phyloP scores from a whole-genome alignment of 2,113 vertebrate genomes.

The Pyrgilauda ruficollis region DNA sequence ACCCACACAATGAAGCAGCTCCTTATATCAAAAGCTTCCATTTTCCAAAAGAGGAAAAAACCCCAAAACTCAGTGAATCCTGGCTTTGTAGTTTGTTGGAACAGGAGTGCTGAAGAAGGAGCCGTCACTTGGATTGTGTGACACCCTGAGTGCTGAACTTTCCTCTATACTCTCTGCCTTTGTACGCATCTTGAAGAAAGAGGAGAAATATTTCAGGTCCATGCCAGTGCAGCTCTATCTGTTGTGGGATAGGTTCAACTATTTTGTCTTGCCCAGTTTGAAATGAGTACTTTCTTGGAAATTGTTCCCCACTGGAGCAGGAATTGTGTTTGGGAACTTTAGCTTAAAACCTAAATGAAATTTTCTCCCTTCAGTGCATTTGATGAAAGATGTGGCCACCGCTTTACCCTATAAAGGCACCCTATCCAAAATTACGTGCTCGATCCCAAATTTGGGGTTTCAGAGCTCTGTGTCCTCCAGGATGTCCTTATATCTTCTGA shows the following conservation, averaged over 20 bases:
- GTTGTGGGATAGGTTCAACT: neutral
- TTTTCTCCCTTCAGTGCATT: neutral
- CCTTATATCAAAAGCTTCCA: neutral
- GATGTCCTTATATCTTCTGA: neutral
- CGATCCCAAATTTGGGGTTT: neutral
- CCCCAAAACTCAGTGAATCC: neutral
- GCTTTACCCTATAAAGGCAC: neutral
- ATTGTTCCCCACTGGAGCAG: neutral
- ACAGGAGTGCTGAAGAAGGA: neutral
- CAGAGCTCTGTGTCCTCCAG: neutral
- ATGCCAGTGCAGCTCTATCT: neutral
- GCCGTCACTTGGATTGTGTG: neutral
- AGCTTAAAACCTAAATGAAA: neutral
- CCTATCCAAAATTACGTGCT: neutral
- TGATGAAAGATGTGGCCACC: neutral
- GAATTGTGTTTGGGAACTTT: neutral
- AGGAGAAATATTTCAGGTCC: neutral
- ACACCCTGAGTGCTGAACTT: neutral
- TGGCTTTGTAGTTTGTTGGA: neutral
- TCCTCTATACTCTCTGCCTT: neutral
- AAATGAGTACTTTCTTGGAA: neutral
- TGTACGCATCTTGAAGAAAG: neutral
- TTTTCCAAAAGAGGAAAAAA: neutral
- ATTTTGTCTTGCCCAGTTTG: neutral
- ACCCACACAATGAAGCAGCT: neutral